These are phyloP conservation scores for Strigops habroptila DNA, from an alignment of 2,113 vertebrate species.

Conservation along the genomic window DNA sequence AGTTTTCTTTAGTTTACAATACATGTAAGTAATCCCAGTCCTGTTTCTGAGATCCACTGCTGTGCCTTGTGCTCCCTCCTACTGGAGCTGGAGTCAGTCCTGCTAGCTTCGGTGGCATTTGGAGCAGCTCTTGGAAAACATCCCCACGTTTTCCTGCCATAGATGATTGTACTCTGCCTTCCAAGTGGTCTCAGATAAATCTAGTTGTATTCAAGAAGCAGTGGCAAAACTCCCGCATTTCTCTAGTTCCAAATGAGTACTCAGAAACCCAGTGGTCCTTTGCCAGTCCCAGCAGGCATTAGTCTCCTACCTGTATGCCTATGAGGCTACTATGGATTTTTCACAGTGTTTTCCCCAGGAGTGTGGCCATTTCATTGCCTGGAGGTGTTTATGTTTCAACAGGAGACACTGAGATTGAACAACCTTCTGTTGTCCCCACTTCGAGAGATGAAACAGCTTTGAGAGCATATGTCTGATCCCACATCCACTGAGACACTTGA, in stretches of 20 bases:
- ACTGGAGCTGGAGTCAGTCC: neutral
- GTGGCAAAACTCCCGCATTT: neutral
- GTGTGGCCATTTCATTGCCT: neutral
- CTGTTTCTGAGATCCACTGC: neutral
- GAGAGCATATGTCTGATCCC: neutral
- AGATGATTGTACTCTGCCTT: neutral
- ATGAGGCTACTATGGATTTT: neutral
- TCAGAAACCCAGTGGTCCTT: neutral
- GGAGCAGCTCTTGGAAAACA: slow-evolving; percentile 5
- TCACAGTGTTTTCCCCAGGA: neutral
- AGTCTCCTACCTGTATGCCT: neutral
- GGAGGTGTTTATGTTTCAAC: neutral
- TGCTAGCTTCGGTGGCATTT: neutral
- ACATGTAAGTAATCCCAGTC: neutral
- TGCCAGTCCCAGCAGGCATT: neutral
- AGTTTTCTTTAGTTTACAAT: neutral
- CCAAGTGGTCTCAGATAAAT: neutral
- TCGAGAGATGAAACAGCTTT: neutral
- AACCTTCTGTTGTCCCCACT: neutral
- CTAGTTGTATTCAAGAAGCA: neutral
- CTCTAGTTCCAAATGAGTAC: neutral
- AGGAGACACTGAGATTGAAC: neutral
- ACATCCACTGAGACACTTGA: neutral
- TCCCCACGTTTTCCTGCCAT: neutral
- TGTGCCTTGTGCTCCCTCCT: neutral